Percentiles rank a stretch among this genome's conserved stretches.
phyloP scores from a whole-genome alignment of 2,113 vertebrate species.

The Garra rufa region DNA sequence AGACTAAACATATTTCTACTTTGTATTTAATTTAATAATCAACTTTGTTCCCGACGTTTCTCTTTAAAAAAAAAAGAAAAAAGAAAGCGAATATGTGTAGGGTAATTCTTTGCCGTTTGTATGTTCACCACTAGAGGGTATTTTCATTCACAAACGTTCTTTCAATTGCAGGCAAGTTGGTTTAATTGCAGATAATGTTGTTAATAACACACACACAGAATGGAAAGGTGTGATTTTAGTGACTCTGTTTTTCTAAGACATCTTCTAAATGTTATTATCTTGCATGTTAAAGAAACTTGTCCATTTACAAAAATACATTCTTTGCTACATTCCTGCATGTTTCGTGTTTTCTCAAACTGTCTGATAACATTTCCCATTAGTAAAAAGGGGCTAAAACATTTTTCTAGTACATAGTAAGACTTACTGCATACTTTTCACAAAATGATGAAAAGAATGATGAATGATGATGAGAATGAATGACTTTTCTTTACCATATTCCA shows the following conservation, averaged over 20 bases:
- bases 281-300: background rate
- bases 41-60: background rate
- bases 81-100: too few relatives aligned
- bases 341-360: background rate
- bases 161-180: background rate
- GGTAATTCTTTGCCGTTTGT: background rate
- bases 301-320: background rate
- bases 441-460: too few relatives aligned
- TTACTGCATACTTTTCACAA: background rate
- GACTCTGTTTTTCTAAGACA: background rate
- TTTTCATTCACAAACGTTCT: background rate
- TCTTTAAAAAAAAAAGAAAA: background rate
- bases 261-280: background rate
- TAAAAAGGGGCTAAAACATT: background rate
- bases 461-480: too few relatives aligned
- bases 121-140: constrained; percentile 38
- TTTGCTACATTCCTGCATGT: background rate
- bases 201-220: background rate
- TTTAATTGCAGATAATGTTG: background rate
- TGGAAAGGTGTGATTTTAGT: background rate
- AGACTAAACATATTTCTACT: background rate
- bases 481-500: background rate
- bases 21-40: background rate
- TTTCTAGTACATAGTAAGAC: background rate
- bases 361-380: background rate